Evolutionary conservation across 2,888 invertebrate species (phyloP), one percentile per base, ranked within the genome.

Genomic region (Ptilodon capucinus): DNA sequence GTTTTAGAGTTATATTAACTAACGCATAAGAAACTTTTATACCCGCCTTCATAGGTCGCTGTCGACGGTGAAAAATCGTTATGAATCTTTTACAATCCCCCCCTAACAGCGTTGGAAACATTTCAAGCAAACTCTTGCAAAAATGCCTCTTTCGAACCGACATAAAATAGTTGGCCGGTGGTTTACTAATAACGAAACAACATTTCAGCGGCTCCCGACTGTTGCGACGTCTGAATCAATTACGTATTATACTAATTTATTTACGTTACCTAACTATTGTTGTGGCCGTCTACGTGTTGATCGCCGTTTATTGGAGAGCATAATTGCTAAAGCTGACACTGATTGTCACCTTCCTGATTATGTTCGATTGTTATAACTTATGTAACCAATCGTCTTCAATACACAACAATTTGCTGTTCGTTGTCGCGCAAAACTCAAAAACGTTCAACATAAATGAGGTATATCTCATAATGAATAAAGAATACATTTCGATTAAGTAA

Each of bases 51-150:
- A 68, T 68, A 69, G 74, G 65, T 74, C 63, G 68, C 69, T 70
- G 76, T 72, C 76, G 77, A 50, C 75, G 69, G 62, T 68, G 70
- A 38, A 68, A 76, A 80, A 76, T 76, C 73, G 74, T 77, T 76
- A 79, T 79, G 79, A 80, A 79, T 79, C 77, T 77, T 76, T 72
- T 57, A 59, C 71, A 74, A 74, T 79, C 76, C 72, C 76, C 72
- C 74, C 68, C 69, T 68, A 61, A 64, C 60, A 63, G 60, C 64
- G 65, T 48, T 44, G 65, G 60, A 70, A 76, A 76, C 72, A 71
- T 73, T 79, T 67, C 59, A 63, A 42, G 52, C 46, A 43, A 57
- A 54, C 54, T 70, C 50, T 55, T 53, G 58, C 58, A 61, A 68
- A 68, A 68, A 68, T 54, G 58, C 58, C 72, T 76, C 64, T 67